Evolutionary conservation across 2,113 vertebrate genomes (phyloP).

Genomic region (Phrynosoma blainvillii): DNA sequence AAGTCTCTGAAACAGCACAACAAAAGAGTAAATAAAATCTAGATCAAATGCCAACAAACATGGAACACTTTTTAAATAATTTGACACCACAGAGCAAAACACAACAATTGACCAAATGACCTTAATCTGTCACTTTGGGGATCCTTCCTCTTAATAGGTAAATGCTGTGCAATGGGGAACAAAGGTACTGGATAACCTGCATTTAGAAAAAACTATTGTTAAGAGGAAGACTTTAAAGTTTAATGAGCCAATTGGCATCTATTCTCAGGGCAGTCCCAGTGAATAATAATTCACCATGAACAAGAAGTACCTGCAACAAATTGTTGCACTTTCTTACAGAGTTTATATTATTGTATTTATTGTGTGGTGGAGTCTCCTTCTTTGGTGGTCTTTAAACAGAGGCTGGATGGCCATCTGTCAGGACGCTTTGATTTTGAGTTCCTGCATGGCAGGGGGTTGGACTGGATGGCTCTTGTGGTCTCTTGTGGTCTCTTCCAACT

Average conservation of each 20-base stretch:
- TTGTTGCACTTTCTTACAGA: neutral
- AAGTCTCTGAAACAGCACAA: neutral
- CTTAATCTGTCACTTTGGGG: neutral
- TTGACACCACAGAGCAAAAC: neutral
- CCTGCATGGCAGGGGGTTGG: too few relatives aligned
- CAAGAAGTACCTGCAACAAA: neutral
- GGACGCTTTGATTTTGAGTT: too few relatives aligned
- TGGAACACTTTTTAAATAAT: conserved; percentile 2
- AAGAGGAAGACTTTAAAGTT: neutral
- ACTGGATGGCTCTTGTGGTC: too few relatives aligned
- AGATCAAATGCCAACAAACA: neutral
- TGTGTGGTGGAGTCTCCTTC: too few relatives aligned
- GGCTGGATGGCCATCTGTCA: too few relatives aligned
- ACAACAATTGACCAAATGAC: neutral
- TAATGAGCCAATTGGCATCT: neutral
- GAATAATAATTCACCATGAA: neutral
- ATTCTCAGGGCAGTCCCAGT: too few relatives aligned
- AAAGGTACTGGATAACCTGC: neutral
- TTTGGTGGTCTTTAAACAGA: too few relatives aligned
- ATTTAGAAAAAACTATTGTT: neutral
- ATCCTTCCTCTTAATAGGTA: neutral
- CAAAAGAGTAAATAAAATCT: neutral
- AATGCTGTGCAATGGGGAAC: neutral
- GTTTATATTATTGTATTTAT: too few relatives aligned
- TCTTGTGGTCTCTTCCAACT: too few relatives aligned